Evolutionary conservation across 2,888 invertebrate genomes (phyloP).

Genomic region (Empis stercorea): DNA sequence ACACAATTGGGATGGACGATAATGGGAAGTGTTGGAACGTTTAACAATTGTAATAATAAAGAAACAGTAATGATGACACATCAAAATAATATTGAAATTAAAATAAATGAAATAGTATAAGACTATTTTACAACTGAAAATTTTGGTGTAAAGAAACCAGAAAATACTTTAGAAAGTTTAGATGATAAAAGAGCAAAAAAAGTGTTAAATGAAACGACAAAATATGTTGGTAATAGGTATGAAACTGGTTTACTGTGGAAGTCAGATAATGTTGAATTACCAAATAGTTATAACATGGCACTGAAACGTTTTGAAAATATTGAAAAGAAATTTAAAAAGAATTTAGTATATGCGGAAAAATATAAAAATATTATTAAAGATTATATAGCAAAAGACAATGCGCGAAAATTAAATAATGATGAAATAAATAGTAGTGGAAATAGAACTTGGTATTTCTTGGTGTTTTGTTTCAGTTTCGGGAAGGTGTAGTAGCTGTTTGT

Average conservation of each 20-base stretch:
- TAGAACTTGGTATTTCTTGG: conserved; percentile 20
- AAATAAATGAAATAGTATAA: neutral
- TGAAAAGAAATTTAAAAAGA: conserved; percentile 12
- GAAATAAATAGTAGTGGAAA: conserved; percentile 9
- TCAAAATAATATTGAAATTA: neutral
- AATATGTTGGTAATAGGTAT: conserved; percentile 3
- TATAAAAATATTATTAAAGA: conserved; percentile 12
- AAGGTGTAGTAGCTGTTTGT: conserved; percentile 20
- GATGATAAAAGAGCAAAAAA: conserved; percentile 4
- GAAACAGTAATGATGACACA: neutral
- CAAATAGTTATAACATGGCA: conserved; percentile 13
- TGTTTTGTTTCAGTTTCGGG: conserved; percentile 26
- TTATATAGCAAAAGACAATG: conserved; percentile 15
- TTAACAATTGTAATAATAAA: neutral
- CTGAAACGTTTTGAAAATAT: conserved; percentile 10
- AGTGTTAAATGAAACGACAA: conserved; percentile 4
- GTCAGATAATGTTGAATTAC: conserved; percentile 7
- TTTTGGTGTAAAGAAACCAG: neutral
- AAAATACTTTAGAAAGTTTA: conserved; percentile 2
- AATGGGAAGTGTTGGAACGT: neutral
- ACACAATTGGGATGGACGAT: conserved; percentile 5
- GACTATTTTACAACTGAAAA: conserved; percentile 1
- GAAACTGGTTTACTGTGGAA: conserved; percentile 11
- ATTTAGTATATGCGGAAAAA: conserved; percentile 7
- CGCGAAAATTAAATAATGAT: conserved; percentile 9